Conservation (phyloP, 1,140 invertebrate genomes). For the Hycleus cichorii region DNA sequence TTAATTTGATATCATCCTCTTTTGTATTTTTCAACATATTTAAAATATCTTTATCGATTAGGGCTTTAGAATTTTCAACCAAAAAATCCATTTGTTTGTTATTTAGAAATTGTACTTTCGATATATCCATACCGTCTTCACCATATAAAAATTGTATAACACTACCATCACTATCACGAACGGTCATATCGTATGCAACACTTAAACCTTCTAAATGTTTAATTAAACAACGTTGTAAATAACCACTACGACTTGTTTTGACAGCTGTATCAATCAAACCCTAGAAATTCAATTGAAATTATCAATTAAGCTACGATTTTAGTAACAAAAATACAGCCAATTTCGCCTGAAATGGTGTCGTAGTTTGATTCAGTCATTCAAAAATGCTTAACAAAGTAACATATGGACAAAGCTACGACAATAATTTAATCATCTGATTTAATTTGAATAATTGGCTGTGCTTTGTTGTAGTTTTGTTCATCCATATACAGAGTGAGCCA, state of each 20-base stretch:
- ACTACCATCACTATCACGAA: conserved; percentile 88
- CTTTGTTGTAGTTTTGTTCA: too few species aligned
- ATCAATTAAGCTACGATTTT: too few species aligned
- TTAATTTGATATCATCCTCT: conserved; percentile 42
- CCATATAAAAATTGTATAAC: conserved; percentile 97
- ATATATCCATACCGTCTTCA: conserved; percentile 93
- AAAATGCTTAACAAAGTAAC: too few species aligned
- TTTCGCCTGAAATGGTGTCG: too few species aligned
- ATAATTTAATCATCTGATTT: too few species aligned
- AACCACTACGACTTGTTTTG: conserved; percentile 94
- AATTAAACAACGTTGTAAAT: conserved; percentile 94
- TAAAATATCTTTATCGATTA: conserved; percentile 53
- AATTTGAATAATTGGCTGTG: too few species aligned
- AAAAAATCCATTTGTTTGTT: conserved; percentile 75
- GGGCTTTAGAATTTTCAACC: conserved; percentile 63
- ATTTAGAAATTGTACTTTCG: conserved; percentile 78
- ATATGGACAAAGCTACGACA: too few species aligned
- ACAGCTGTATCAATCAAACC: conserved; percentile 80
- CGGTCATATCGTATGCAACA: conserved; percentile 89
- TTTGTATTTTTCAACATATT: conserved; percentile 50
- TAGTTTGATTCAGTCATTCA: too few species aligned
- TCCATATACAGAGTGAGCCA: too few species aligned
- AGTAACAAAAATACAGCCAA: too few species aligned
- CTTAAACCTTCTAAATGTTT: conserved; percentile 95
- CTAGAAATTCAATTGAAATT: too few species aligned